Evolutionary conservation across 2,113 vertebrate genomes (phyloP), one percentile per base, ranked within the genome.

Genomic region (Corythoichthys intestinalis): DNA sequence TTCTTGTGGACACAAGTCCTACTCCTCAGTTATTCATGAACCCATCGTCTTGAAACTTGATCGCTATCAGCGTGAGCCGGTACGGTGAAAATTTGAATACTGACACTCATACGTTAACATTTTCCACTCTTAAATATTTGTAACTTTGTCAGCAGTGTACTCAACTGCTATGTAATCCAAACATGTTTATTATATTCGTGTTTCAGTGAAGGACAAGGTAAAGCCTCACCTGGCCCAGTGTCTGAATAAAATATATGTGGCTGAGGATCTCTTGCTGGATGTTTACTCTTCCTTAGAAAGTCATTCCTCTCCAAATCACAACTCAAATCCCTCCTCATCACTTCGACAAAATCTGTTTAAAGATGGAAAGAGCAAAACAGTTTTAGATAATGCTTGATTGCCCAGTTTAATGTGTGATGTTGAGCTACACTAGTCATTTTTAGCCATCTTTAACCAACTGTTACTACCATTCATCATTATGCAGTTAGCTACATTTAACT

Each of bases 271-370:
- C 66, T 61, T 9, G 57, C 5, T 38, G 65, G 82, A 47, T 47
- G 66, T 71, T 64, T 71, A 7, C 35, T 84, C 60, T 71, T 85
- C 69, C 88, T 57, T 44, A 85, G 83, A 57, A 67, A 20, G 65
- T 76, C 2, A 0, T 67, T 75, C 35, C 73, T 73, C 48, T 83
- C 79, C 14, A 73, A 17, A 39, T 87, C 83, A 58, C 78, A 73
- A 28, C 72, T 57, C 13, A 81, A 71, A 66, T 95, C 93, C 60
- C 85, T 86, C 67, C 92, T 88, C 62, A 95, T 65, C 10, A 94
- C 90, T 78, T 95, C 92, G 38, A 86, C 92, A 44, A 87, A 90
- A 65, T 93, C 92, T 13, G 76, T 34, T 65, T 12, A 63, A 41
- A 70, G 65, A 73, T 17, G 56, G 35, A 58, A 47, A 63, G 61